Base-by-base conservation (phyloP, 2,113 vertebrate species). In the Pseudorasbora parva region DNA sequence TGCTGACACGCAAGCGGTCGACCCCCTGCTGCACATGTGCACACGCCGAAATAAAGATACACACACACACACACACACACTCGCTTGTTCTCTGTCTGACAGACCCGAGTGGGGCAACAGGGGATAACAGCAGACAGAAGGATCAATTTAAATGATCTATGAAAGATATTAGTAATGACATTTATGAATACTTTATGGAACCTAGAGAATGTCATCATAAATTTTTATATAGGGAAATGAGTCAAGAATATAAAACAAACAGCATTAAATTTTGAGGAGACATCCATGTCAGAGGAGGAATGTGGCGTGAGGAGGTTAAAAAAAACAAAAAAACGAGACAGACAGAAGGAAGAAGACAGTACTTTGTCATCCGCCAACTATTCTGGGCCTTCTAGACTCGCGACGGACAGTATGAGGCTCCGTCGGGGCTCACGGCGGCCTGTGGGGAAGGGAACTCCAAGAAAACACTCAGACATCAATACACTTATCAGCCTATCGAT, bases 161-260 rank as follows among this genome's bases (percentile, higher is more conserved):
- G 91, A 92, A 95, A 91, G 93, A 93, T 94, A 95, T 95, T 94
- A 94, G 92, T 92, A 92, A 94, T 95, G 94, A 94, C 94, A 95
- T 95, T 95, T 94, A 94, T 95, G 93, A 94, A 95, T 95, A 93
- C 94, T 95, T 95, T 91, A 95, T 95, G 90, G 91, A 91, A 93
- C 89, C 92, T 92, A 91, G 93, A 92, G 91, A 93, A 94, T 93
- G 93, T 93, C 93, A 91, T 94, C 93, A 94, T 94, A 91, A 88
- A 94, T 94, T 93, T 93, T 94, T 93, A 94, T 94, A 93, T 93
- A 93, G 87, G 91, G 92, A 94, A 94, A 94, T 95, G 91, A 94
- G 92, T 90, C 90, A 90, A 91, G 93, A 92, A 93, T 94, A 92
- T 94, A 94, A 94, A 94, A 94, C 92, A 95, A 95, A 95, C 94